A percentile compares a stretch with the other conserved stretches of the same genome.
These are phyloP conservation scores for Gymnogyps californianus DNA, from an alignment of 2,113 vertebrate genomes.

Conservation along the genomic window DNA sequence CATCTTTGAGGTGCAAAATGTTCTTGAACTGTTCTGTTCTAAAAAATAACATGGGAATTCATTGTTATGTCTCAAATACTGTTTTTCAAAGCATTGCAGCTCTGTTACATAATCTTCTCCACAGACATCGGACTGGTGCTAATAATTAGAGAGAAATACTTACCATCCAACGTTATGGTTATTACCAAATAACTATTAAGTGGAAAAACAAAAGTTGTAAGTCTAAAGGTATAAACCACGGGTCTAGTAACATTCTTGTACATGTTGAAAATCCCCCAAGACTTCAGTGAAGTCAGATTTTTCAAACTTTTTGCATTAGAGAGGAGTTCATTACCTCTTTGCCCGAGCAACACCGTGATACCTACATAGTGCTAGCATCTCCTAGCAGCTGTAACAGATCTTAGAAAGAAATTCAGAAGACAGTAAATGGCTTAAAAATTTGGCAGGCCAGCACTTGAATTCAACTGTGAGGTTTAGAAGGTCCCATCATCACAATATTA, in stretches of 20 bases:
- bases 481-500: background rate
- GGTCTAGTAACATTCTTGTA: background rate
- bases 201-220: background rate
- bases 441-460: background rate
- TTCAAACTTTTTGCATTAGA: background rate
- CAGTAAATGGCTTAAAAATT: background rate
- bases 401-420: background rate
- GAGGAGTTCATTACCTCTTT: background rate
- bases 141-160: constrained; percentile 4
- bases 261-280: background rate
- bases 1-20: constrained; percentile 51
- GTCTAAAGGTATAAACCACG: background rate
- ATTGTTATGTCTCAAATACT: constrained; percentile 39
- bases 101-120: constrained; percentile 29
- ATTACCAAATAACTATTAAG: background rate
- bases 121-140: constrained; percentile 32
- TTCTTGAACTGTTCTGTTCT: constrained; percentile 60
- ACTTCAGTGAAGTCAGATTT: background rate
- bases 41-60: constrained; percentile 56
- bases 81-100: constrained; percentile 54
- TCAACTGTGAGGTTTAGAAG: background rate
- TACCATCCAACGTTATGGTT: background rate
- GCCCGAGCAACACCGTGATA: background rate
- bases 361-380: constrained; percentile 29
- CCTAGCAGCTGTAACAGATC: constrained; percentile 40